Percentiles rank a stretch among this genome's conserved stretches.
Conservation (phyloP, 2,888 invertebrate species). For the Sericinus montela region DNA sequence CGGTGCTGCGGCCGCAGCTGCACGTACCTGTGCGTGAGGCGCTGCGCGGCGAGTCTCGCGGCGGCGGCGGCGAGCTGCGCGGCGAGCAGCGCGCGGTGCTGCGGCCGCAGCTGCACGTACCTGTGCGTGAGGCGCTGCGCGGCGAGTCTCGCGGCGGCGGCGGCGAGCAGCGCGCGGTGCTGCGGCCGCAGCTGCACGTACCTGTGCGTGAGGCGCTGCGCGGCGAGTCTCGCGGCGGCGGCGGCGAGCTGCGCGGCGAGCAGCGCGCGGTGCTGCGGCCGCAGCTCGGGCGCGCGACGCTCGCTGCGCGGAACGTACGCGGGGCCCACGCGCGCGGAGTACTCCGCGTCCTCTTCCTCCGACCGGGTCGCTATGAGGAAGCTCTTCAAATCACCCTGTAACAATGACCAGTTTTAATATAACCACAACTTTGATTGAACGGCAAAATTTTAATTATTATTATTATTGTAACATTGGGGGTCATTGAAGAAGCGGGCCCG, state of each 20-base stretch:
- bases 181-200: conserved; percentile 31
- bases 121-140: conserved; percentile 43
- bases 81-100: conserved; percentile 74
- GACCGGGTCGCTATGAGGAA: conserved; percentile 86
- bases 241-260: conserved; percentile 87
- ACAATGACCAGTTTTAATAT: too few relatives aligned
- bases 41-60: too few relatives aligned
- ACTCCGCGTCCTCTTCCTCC: conserved; percentile 47
- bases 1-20: too few relatives aligned
- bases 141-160: conserved; percentile 33
- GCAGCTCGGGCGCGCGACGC: conserved; percentile 72
- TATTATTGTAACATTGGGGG: too few relatives aligned
- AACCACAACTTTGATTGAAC: too few relatives aligned
- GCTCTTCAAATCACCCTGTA: conserved; percentile 93
- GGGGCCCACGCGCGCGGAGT: conserved; percentile 39
- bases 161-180: conserved; percentile 84
- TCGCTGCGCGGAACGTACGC: conserved; percentile 23
- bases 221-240: conserved; percentile 73
- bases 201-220: conserved; percentile 87
- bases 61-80: too few relatives aligned
- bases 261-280: conserved; percentile 82
- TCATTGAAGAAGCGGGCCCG: too few relatives aligned
- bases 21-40: conserved; percentile 82
- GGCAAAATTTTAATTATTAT: too few relatives aligned
- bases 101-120: conserved; percentile 81